phyloP scores from a whole-genome alignment of 2,888 invertebrate genomes.

The Netelia virgata region DNA sequence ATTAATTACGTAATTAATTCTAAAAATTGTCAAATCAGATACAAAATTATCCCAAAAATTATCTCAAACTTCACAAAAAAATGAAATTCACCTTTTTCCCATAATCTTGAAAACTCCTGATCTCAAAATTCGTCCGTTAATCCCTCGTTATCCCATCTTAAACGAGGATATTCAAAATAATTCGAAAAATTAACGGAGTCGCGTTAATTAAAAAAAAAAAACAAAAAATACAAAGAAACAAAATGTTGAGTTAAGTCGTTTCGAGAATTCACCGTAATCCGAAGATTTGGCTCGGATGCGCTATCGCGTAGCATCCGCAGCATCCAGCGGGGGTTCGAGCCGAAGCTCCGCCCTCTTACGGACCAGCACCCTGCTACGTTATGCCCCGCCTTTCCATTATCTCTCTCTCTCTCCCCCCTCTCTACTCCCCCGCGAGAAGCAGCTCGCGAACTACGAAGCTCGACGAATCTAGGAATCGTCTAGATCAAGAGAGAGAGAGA shows the following conservation, averaged over 20 bases:
- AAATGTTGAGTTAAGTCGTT: background rate
- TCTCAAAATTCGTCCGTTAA: background rate
- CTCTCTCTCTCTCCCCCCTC: constrained; percentile 46
- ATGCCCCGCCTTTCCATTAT: constrained; percentile 67
- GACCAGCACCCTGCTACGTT: constrained; percentile 62
- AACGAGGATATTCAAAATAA: background rate
- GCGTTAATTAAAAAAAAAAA: background rate
- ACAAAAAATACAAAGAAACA: background rate
- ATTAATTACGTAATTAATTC: no score
- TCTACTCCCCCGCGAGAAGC: no score
- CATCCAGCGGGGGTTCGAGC: constrained; percentile 24
- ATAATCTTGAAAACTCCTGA: background rate
- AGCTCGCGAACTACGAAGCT: no score
- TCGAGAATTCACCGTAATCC: background rate
- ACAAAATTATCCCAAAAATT: no score
- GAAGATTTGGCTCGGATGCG: background rate
- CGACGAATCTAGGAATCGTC: no score
- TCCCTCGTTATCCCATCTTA: background rate
- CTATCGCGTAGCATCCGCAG: background rate
- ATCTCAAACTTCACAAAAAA: no score
- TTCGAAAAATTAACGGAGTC: background rate
- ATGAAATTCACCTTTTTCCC: no score
- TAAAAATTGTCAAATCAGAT: no score
- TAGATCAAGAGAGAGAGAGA: background rate
- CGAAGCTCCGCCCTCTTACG: constrained; percentile 63